Conservation (phyloP, 2,113 vertebrate species). For the Spea multiplicata region DNA sequence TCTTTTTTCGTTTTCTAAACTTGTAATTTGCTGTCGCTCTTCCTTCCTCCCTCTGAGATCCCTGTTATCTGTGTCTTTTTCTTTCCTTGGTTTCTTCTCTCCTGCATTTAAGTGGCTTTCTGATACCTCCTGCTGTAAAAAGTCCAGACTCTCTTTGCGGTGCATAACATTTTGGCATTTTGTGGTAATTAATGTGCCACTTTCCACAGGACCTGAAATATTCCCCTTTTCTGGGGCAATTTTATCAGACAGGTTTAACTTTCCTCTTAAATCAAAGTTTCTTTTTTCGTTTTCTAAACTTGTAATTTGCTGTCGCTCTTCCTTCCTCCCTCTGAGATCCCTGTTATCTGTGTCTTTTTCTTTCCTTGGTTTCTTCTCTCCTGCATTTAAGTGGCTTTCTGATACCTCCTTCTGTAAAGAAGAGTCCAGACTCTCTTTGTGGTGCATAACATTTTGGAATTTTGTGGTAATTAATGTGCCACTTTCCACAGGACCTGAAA, state of each 20-base stretch:
- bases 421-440: slow-evolving; percentile 19
- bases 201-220: slow-evolving; percentile 60
- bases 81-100: slow-evolving; percentile 62
- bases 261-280: not conserved
- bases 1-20: slow-evolving; percentile 18
- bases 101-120: slow-evolving; percentile 58
- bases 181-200: slow-evolving; percentile 39
- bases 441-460: slow-evolving; percentile 55
- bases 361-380: slow-evolving; percentile 62
- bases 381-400: slow-evolving; percentile 57
- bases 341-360: slow-evolving; percentile 56
- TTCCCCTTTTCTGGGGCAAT: slow-evolving; percentile 48
- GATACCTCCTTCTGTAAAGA: slow-evolving; percentile 46
- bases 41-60: slow-evolving; percentile 55
- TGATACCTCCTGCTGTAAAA: slow-evolving; percentile 46
- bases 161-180: slow-evolving; percentile 54
- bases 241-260: slow-evolving; percentile 45
- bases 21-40: slow-evolving; percentile 48
- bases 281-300: slow-evolving; percentile 23
- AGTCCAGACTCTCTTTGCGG: slow-evolving; percentile 44
- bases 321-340: slow-evolving; percentile 55
- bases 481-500: slow-evolving; percentile 59
- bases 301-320: slow-evolving; percentile 50
- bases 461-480: slow-evolving; percentile 36
- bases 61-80: slow-evolving; percentile 54